phyloP scores from a whole-genome alignment of 2,113 vertebrate species.

The Nicator chloris region DNA sequence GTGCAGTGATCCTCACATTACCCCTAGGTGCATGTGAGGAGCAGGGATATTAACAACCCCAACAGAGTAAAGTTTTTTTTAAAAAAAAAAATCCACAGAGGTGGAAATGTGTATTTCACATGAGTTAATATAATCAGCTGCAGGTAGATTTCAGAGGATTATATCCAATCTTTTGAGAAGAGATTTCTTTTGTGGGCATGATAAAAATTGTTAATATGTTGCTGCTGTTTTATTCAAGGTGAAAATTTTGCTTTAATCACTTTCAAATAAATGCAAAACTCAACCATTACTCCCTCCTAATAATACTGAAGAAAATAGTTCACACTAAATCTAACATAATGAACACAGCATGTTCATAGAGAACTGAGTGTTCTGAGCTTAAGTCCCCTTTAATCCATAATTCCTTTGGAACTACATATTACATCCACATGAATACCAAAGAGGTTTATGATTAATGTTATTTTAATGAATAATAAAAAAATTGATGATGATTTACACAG shows the following conservation, averaged over 20 bases:
- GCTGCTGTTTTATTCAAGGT: slow-evolving; percentile 62
- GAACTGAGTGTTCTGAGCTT: slow-evolving; percentile 63
- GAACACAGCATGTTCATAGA: slow-evolving; percentile 61
- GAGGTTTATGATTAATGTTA: slow-evolving; percentile 64
- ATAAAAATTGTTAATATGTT: slow-evolving; percentile 69
- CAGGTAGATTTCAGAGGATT: slow-evolving; percentile 67
- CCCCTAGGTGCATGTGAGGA: slow-evolving; percentile 15
- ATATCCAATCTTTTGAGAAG: slow-evolving; percentile 63
- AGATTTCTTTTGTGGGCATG: slow-evolving; percentile 64
- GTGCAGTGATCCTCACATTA: slow-evolving; percentile 40
- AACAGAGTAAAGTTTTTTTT: neutral
- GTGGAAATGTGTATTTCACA: slow-evolving; percentile 30
- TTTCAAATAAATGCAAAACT: slow-evolving; percentile 68
- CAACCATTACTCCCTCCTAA: slow-evolving; percentile 60
- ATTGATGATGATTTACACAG: slow-evolving; percentile 55
- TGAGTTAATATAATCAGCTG: slow-evolving; percentile 64
- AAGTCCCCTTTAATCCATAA: slow-evolving; percentile 63
- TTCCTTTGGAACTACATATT: slow-evolving; percentile 66
- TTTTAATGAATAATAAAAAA: slow-evolving; percentile 72
- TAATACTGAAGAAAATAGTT: slow-evolving; percentile 67
- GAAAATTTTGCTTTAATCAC: slow-evolving; percentile 72
- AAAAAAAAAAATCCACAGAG: neutral
- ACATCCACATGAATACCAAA: slow-evolving; percentile 64
- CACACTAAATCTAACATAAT: slow-evolving; percentile 71
- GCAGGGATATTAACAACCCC: slow-evolving; percentile 31